These are phyloP conservation scores for Aramus guarauna DNA, from an alignment of 2,113 vertebrate species.

Conservation along the genomic window DNA sequence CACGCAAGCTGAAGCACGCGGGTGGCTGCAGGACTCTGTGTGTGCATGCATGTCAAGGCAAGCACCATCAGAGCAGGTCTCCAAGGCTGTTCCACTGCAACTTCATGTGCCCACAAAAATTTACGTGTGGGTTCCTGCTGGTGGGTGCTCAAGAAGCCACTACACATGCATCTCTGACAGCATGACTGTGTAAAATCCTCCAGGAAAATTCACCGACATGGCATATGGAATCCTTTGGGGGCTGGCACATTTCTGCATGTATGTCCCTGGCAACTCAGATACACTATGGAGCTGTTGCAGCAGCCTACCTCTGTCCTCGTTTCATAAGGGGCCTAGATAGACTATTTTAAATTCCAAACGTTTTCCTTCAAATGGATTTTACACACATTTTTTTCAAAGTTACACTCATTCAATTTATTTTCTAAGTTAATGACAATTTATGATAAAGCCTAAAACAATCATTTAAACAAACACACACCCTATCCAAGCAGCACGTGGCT, in stretches of 20 bases:
- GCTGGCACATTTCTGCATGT: neutral
- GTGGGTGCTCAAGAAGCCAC: neutral
- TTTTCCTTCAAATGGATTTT: neutral
- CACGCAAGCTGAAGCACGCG: neutral
- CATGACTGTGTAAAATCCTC: neutral
- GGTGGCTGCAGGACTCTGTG: neutral
- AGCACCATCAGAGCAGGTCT: neutral
- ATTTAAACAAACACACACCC: neutral
- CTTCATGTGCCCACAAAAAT: neutral
- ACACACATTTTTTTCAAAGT: neutral
- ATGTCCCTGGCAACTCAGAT: neutral
- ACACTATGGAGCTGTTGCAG: neutral
- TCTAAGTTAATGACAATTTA: neutral
- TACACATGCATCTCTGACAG: accelerated
- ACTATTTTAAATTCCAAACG: neutral
- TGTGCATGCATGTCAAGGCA: neutral
- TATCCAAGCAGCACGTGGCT: neutral
- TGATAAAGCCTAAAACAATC: neutral
- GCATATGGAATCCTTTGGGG: neutral
- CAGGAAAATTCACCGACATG: neutral
- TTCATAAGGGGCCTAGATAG: neutral
- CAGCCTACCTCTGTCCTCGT: neutral
- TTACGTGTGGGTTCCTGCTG: neutral
- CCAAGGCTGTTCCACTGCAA: neutral
- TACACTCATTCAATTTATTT: neutral